These are phyloP conservation scores for Lamproptera curius DNA, from an alignment of 2,888 invertebrate species.

Conservation along the genomic window DNA sequence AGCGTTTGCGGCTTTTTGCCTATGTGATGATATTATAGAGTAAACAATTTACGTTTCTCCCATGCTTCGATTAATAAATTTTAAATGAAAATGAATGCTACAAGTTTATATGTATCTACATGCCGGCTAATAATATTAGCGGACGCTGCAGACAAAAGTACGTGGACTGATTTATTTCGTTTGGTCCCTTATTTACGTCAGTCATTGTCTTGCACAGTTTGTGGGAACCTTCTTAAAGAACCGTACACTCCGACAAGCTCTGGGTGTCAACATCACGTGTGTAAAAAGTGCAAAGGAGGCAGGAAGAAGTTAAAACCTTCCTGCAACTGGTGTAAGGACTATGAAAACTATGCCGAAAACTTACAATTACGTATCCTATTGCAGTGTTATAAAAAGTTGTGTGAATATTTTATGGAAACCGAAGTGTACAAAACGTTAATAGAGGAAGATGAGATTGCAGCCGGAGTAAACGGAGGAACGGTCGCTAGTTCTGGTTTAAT, in stretches of 20 bases:
- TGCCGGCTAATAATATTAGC: slow-evolving; percentile 88
- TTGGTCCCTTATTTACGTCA: slow-evolving; percentile 91
- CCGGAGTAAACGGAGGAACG: slow-evolving; percentile 70
- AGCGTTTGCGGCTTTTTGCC: slow-evolving; percentile 68
- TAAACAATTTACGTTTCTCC: slow-evolving; percentile 55
- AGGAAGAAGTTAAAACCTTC: slow-evolving; percentile 90
- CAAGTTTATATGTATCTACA: slow-evolving; percentile 89
- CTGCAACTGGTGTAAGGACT: slow-evolving; percentile 92
- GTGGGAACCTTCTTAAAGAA: slow-evolving; percentile 88
- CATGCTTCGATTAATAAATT: slow-evolving; percentile 41
- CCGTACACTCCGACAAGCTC: slow-evolving; percentile 88
- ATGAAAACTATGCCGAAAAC: slow-evolving; percentile 89
- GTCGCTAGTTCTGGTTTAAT: slow-evolving; percentile 80
- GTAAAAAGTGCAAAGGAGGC: slow-evolving; percentile 89
- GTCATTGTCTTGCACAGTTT: slow-evolving; percentile 93
- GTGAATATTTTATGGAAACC: slow-evolving; percentile 88
- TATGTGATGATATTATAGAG: slow-evolving; percentile 52
- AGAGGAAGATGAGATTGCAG: slow-evolving; percentile 73
- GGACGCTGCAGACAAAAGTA: slow-evolving; percentile 82
- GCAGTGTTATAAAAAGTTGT: slow-evolving; percentile 93
- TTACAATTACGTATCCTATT: slow-evolving; percentile 87
- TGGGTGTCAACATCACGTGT: slow-evolving; percentile 93
- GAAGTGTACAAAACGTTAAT: slow-evolving; percentile 82
- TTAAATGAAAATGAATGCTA: slow-evolving; percentile 84
- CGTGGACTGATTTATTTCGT: slow-evolving; percentile 89